Evolutionary conservation across 1,140 invertebrate genomes (phyloP).

Genomic region (Drosophila bocqueti): DNA sequence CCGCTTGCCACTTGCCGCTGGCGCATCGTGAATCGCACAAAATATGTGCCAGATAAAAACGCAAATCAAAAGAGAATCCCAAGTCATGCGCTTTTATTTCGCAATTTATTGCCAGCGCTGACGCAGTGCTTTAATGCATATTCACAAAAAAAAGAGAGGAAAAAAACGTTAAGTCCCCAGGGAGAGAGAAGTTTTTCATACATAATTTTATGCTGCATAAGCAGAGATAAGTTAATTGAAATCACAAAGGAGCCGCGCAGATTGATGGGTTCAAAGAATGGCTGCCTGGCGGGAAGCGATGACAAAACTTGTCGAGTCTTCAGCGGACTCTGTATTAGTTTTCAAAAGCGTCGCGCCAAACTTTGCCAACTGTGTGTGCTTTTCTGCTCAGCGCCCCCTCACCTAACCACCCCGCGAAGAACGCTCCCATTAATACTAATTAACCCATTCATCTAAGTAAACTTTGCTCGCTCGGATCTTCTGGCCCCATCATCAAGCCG

Average conservation of each 20-base stretch:
- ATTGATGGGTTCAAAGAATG: constrained; percentile 42
- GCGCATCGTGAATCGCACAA: constrained; percentile 49
- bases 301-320: constrained; percentile 29
- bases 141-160: constrained; percentile 20
- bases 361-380: constrained; percentile 25
- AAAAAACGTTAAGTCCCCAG: constrained; percentile 6
- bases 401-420: background rate
- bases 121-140: constrained; percentile 45
- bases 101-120: constrained; percentile 49
- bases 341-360: constrained; percentile 36
- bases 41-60: constrained; percentile 58
- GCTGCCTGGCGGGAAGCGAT: constrained; percentile 10
- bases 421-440: constrained; percentile 67
- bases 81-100: constrained; percentile 55
- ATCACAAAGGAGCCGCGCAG: constrained; percentile 45
- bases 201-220: constrained; percentile 56
- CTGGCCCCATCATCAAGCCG: constrained; percentile 38
- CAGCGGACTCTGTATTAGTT: constrained; percentile 33
- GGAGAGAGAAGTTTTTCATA: constrained; percentile 36
- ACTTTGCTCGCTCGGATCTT: constrained; percentile 53
- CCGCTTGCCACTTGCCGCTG: constrained; percentile 14
- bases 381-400: background rate
- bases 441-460: constrained; percentile 66
- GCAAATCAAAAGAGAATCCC: constrained; percentile 50
- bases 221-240: constrained; percentile 57